Percentiles rank a stretch among this genome's conserved stretches.
Evolutionary conservation across 2,888 invertebrate species (phyloP).

Genomic region (Busseola fusca): DNA sequence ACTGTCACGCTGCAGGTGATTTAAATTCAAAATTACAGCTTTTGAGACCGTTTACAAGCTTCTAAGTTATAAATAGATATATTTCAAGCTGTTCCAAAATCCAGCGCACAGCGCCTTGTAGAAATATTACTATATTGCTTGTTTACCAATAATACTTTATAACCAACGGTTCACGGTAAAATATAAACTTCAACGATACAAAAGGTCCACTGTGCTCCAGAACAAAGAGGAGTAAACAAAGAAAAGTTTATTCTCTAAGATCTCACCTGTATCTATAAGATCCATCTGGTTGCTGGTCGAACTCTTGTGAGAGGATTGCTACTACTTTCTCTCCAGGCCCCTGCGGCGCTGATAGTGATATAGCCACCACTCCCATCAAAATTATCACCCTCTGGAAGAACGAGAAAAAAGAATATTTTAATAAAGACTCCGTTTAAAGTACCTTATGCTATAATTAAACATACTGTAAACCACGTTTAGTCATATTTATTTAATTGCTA

Average conservation of each 20-base stretch:
- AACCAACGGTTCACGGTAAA: too few relatives aligned
- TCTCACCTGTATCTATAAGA: constrained; percentile 92
- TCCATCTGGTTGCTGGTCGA: constrained; percentile 92
- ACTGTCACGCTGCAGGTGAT: too few relatives aligned
- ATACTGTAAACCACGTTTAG: background rate
- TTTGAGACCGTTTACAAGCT: background rate
- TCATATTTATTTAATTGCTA: background rate
- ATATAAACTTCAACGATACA: background rate
- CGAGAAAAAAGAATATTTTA: background rate
- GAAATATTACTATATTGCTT: background rate
- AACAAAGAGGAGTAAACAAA: background rate
- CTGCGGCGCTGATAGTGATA: constrained; percentile 87
- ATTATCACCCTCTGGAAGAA: constrained; percentile 79
- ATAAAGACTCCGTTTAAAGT: background rate
- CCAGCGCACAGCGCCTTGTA: background rate
- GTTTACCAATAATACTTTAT: background rate
- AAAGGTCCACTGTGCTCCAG: too few relatives aligned
- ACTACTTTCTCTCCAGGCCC: constrained; percentile 85
- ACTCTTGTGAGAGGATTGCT: constrained; percentile 92
- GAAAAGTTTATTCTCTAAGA: background rate
- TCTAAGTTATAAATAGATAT: background rate
- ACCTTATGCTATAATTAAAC: background rate
- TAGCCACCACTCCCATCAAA: constrained; percentile 74
- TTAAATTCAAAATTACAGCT: background rate
- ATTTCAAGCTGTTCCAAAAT: background rate